Percentiles rank a stretch among this genome's conserved stretches.
These are phyloP conservation scores for Rhinopomastus cyanomelas DNA, from an alignment of 2,113 vertebrate genomes.

Conservation along the genomic window DNA sequence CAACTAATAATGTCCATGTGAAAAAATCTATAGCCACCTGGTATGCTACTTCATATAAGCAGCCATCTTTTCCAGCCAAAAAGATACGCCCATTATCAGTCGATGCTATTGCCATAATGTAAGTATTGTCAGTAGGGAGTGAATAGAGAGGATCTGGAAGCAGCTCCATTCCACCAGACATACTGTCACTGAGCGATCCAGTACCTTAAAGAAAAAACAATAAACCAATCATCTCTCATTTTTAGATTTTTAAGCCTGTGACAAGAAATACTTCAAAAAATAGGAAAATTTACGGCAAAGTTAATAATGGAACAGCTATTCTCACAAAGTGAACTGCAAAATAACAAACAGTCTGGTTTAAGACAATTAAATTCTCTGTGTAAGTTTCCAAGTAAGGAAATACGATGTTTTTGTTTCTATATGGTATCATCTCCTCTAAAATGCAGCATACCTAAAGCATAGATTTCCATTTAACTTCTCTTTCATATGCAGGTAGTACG, in stretches of 20 bases:
- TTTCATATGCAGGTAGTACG: neutral
- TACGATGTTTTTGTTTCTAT: neutral
- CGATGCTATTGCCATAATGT: slow-evolving; percentile 89
- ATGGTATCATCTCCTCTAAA: neutral
- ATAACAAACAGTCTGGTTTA: neutral
- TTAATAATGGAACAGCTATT: neutral
- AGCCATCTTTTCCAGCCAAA: slow-evolving; percentile 95
- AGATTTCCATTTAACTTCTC: neutral
- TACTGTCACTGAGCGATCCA: slow-evolving; percentile 87
- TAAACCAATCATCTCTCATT: neutral
- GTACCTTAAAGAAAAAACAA: slow-evolving; percentile 47
- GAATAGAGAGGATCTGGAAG: slow-evolving; percentile 95
- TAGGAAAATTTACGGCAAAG: neutral
- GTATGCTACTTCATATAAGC: slow-evolving; percentile 96
- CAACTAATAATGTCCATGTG: neutral
- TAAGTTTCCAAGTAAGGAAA: neutral
- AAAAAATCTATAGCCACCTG: slow-evolving; percentile 70
- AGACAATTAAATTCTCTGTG: neutral
- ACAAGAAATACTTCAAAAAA: neutral
- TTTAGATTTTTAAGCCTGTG: neutral
- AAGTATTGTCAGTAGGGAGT: slow-evolving; percentile 95
- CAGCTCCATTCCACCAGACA: slow-evolving; percentile 93
- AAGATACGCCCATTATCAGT: slow-evolving; percentile 93
- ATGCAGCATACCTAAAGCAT: neutral
- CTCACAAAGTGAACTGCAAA: neutral